These are phyloP conservation scores for Bubo scandiacus DNA, from an alignment of 2,113 vertebrate genomes.

Conservation along the genomic window DNA sequence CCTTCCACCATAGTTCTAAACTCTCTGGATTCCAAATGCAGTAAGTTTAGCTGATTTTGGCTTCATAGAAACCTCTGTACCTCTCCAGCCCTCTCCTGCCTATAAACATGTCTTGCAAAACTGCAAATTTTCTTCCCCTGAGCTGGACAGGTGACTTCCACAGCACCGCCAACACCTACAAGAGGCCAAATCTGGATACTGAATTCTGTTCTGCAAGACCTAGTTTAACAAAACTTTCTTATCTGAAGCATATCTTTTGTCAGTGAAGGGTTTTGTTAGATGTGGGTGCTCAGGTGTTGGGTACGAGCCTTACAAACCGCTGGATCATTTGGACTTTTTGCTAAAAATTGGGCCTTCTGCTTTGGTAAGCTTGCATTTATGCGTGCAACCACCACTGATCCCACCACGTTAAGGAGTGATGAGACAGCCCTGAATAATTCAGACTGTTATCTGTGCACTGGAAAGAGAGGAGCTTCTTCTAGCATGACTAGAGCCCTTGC, in stretches of 20 bases:
- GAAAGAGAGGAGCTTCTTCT: not conserved
- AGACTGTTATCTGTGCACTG: not conserved
- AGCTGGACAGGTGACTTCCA: not conserved
- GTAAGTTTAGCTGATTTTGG: not conserved
- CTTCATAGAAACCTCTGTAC: not conserved
- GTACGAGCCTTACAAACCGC: not conserved
- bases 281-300: accelerated
- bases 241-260: not conserved
- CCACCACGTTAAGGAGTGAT: accelerated
- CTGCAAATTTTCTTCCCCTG: not conserved
- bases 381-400: not conserved
- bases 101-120: not conserved
- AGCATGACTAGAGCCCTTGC: accelerated
- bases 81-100: not conserved
- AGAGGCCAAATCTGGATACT: not conserved
- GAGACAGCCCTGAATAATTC: not conserved
- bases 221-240: not conserved
- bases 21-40: not conserved
- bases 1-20: not conserved
- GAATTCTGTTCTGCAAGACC: not conserved
- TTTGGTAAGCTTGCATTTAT: not conserved
- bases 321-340: too few relatives aligned
- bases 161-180: not conserved
- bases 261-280: not conserved
- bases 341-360: not conserved